Conservation (phyloP, 1,140 invertebrate species). For the Argopecten irradians region DNA sequence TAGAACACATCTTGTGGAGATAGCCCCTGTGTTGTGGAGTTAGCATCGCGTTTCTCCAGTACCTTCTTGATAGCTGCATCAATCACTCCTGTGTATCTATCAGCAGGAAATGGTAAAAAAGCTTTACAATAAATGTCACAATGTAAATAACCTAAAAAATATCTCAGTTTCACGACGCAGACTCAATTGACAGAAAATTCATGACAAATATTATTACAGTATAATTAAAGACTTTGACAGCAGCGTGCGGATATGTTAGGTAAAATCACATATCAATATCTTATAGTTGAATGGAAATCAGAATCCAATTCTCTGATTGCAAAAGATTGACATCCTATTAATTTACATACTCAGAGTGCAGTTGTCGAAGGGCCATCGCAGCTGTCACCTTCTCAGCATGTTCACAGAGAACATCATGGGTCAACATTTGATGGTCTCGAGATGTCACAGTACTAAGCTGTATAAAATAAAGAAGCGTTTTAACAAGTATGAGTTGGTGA, state of each 20-base stretch:
- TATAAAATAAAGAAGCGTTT: not conserved
- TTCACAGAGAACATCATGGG: conserved; percentile 83
- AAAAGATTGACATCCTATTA: not conserved
- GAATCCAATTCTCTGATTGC: not conserved
- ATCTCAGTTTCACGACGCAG: too few species aligned
- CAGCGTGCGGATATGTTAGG: too few species aligned
- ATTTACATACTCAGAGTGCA: conserved; percentile 81
- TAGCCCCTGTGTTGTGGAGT: conserved; percentile 77
- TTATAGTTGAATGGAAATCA: too few species aligned
- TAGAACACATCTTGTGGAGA: conserved; percentile 85
- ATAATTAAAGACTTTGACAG: too few species aligned
- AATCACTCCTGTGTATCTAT: conserved; percentile 71
- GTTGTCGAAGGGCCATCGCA: conserved; percentile 83
- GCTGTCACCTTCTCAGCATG: conserved; percentile 87
- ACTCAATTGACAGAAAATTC: too few species aligned
- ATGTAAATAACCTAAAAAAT: too few species aligned
- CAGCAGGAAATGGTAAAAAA: conserved; percentile 24
- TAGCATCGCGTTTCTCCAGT: conserved; percentile 77
- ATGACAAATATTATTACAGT: too few species aligned
- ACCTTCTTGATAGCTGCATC: conserved; percentile 81
- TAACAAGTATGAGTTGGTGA: not conserved
- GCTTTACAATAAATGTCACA: too few species aligned
- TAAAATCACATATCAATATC: too few species aligned
- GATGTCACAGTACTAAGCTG: conserved; percentile 80
- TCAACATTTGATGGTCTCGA: conserved; percentile 81